These are phyloP conservation scores for Gymnogyps californianus DNA, from an alignment of 2,113 vertebrate genomes.

Conservation along the genomic window DNA sequence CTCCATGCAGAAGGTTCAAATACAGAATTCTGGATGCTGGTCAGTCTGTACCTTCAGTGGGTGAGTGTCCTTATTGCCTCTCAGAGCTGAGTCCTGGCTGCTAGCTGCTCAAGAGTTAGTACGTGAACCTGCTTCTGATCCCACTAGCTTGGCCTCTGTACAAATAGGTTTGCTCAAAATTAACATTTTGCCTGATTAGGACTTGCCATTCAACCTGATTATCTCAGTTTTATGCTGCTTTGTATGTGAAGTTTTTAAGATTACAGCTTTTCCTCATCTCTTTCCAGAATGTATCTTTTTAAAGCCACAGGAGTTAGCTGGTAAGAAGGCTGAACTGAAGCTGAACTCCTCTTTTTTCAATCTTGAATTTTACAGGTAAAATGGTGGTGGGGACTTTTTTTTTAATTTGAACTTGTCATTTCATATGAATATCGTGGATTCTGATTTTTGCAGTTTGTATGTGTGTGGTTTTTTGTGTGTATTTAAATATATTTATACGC, in stretches of 20 bases:
- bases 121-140: neutral
- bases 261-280: neutral
- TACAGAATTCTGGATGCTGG: neutral
- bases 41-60: neutral
- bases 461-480: neutral
- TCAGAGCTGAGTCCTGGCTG: neutral
- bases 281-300: conserved; percentile 81
- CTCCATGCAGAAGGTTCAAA: neutral
- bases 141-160: neutral
- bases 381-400: rapidly evolving
- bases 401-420: neutral
- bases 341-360: conserved; percentile 87
- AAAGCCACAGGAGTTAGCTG: conserved; percentile 65
- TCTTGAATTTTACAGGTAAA: conserved; percentile 93
- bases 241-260: neutral
- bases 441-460: neutral
- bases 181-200: neutral
- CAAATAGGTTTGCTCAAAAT: neutral
- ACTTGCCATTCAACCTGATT: neutral
- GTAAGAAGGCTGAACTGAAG: conserved; percentile 66
- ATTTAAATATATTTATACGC: neutral
- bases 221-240: neutral
- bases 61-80: neutral
- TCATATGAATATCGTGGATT: neutral
- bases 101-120: neutral